Base-by-base conservation (phyloP, 2,113 vertebrate species). In the Myiagra hebetior region DNA sequence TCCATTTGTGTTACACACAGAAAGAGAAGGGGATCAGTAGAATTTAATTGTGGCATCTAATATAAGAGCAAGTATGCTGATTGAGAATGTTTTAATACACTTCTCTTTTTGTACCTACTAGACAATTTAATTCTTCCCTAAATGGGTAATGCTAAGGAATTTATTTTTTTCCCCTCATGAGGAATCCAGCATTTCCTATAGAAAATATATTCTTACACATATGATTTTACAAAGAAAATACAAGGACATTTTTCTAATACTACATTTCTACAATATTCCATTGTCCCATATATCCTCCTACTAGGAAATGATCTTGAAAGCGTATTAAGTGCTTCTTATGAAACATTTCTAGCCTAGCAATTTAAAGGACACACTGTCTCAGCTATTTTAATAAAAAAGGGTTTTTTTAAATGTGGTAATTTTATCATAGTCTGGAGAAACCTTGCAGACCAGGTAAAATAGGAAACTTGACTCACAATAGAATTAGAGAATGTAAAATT, bases 391-490 rank as follows among this genome's bases (percentile, higher is more conserved):
- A 89, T 70, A 62, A 72, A 77, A 81, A 62, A 53, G 13, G 5
- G 3, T 24, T 81, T 85, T 95, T 95, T 88, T 21, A 63, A 91
- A 59, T 13, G 10, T 0, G 2, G 31, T 75, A 70, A 94, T 95
- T 95, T 95, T 96, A 93, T 85, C 59, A 55, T 9, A 63, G 84
- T 70, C 87, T 89, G 44, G 52, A 94, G 59, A 67, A 95, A 87
- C 21, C 46, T 80, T 65, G 50, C 27, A 85, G 84, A 46, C 47
- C 52, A 85, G 55, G 59, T 82, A 95, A 94, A 95, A 89, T 70
- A 95, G 44, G 81, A 90, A 95, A 87, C 47, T 49, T 82, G 55
- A 85, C 41, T 90, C 78, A 89, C 2, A 3, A 23, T 74, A 47
- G 37, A 89, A 83, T 93, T 82, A 83, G 23, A 89, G 28, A 37